Conservation (phyloP, 2,888 invertebrate genomes). For the Leptinotarsa rubiginosa region DNA sequence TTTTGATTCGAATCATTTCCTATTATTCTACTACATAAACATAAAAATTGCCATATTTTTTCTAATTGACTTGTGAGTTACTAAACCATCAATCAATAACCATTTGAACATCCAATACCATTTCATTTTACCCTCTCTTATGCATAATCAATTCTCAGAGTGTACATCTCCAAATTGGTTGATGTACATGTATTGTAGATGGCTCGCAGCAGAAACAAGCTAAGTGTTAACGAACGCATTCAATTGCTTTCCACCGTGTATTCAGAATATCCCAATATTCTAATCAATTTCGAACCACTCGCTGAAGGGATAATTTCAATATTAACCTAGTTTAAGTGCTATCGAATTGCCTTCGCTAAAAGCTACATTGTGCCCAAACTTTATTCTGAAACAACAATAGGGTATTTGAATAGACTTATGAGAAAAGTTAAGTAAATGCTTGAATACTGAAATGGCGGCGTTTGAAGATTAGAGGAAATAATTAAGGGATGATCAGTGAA, state of each 20-base stretch:
- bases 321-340: constrained; percentile 52
- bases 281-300: constrained; percentile 50
- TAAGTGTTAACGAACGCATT: background rate
- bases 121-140: too few species aligned
- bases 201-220: background rate
- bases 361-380: constrained; percentile 38
- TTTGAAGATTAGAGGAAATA: background rate
- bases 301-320: constrained; percentile 51
- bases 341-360: constrained; percentile 45
- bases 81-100: too few species aligned
- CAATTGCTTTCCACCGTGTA: constrained; percentile 4
- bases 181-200: background rate
- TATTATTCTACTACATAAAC: too few species aligned
- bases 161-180: background rate
- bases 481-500: background rate
- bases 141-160: too few species aligned
- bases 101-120: too few species aligned
- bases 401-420: constrained; percentile 25
- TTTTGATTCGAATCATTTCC: too few species aligned
- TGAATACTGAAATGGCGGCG: constrained; percentile 13
- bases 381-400: constrained; percentile 42
- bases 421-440: constrained; percentile 10
- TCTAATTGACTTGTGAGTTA: too few species aligned
- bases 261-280: constrained; percentile 48
- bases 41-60: too few species aligned